A percentile compares a stretch with the other conserved stretches of the same genome.
Conservation (phyloP, 2,113 vertebrate genomes). For the Cryptotis parvus region DNA sequence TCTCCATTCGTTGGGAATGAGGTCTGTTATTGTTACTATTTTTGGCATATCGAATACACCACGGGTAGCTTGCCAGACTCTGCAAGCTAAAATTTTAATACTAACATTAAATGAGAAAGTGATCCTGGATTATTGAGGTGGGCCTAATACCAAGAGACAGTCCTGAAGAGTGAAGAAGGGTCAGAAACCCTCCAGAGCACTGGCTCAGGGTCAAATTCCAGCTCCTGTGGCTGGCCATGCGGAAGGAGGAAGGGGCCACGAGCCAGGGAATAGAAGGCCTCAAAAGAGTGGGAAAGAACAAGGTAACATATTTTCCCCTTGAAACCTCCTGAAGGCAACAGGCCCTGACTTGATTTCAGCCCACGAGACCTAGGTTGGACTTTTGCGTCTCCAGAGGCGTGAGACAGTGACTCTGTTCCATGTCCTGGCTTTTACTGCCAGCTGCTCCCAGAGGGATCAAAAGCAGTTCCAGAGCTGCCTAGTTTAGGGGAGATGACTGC, state of each 20-base stretch:
- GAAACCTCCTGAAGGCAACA: neutral
- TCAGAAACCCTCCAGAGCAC: no score
- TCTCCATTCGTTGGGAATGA: no score
- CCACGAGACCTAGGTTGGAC: neutral
- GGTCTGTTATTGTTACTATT: no score
- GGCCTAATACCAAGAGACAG: no score
- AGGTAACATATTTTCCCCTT: neutral
- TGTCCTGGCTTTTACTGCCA: neutral
- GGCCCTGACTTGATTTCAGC: neutral
- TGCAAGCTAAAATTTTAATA: no score
- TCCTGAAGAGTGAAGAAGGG: no score
- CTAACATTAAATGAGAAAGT: no score
- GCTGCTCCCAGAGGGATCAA: neutral
- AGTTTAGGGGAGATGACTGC: neutral
- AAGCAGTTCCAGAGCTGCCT: neutral
- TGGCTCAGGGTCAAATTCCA: no score
- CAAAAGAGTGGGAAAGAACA: neutral
- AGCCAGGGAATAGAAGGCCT: neutral
- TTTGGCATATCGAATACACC: no score
- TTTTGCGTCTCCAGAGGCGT: neutral
- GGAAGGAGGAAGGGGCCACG: fast-evolving
- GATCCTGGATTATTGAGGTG: neutral
- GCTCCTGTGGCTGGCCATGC: neutral
- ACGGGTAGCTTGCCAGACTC: no score
- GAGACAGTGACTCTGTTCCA: neutral